phyloP scores from a whole-genome alignment of 2,888 invertebrate genomes.

The Ectemnius lituratus region DNA sequence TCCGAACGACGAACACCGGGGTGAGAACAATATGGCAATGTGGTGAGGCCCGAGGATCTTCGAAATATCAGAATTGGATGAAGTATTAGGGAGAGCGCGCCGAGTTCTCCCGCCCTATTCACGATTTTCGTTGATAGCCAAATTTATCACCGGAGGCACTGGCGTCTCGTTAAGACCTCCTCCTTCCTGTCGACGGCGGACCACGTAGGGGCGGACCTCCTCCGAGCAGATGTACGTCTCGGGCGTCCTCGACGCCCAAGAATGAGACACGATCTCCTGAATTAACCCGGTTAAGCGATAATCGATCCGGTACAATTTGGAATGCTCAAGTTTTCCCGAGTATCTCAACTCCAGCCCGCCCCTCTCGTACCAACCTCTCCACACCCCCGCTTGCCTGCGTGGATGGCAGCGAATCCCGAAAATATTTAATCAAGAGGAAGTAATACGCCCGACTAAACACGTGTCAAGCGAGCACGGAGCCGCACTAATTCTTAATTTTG shows the following conservation, averaged over 20 bases:
- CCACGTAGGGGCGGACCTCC: constrained; percentile 56
- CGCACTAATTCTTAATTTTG: too few relatives aligned
- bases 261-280: constrained; percentile 48
- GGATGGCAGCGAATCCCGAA: too few relatives aligned
- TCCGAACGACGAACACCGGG: too few relatives aligned
- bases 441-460: too few relatives aligned
- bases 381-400: too few relatives aligned
- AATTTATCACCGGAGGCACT: constrained; percentile 48
- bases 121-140: constrained; percentile 29
- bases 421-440: too few relatives aligned
- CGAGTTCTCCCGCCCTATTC: constrained; percentile 18
- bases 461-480: too few relatives aligned
- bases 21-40: too few relatives aligned
- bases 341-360: too few relatives aligned
- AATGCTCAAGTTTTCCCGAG: background rate
- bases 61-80: constrained; percentile 28
- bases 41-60: too few relatives aligned
- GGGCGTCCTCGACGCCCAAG: constrained; percentile 40
- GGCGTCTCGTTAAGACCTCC: constrained; percentile 39
- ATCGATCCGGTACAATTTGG: constrained; percentile 33
- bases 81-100: constrained; percentile 33
- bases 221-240: constrained; percentile 30
- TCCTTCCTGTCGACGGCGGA: constrained; percentile 42
- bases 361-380: too few relatives aligned
- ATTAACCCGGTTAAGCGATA: constrained; percentile 54